Percentiles rank a stretch among this genome's conserved stretches.
Evolutionary conservation across 2,113 vertebrate species (phyloP).

Genomic region (Aegotheles bennettii): DNA sequence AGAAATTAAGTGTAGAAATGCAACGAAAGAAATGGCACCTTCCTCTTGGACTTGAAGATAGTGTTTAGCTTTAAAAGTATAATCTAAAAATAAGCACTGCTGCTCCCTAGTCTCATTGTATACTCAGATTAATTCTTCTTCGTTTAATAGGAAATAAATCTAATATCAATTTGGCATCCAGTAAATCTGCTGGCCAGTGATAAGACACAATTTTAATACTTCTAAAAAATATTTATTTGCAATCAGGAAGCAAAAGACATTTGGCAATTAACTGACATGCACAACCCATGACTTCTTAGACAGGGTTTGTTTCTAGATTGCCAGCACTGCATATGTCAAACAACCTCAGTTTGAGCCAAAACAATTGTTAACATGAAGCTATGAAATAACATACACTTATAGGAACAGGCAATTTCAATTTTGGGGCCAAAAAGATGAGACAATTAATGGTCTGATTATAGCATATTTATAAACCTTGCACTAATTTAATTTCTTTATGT

Average conservation of each 20-base stretch:
- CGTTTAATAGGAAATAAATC: slow-evolving; percentile 10
- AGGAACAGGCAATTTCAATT: background rate
- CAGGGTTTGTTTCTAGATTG: background rate
- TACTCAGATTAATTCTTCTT: slow-evolving; percentile 37
- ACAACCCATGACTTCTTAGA: background rate
- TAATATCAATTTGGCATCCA: slow-evolving; percentile 6
- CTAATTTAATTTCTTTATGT: background rate
- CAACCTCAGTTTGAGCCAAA: background rate
- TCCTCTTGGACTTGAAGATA: slow-evolving; percentile 31
- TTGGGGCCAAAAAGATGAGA: background rate
- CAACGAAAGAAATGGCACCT: slow-evolving; percentile 54
- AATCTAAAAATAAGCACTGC: slow-evolving; percentile 50
- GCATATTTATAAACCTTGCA: background rate
- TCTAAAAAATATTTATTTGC: background rate
- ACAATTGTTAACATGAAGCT: background rate
- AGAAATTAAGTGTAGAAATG: slow-evolving; percentile 59
- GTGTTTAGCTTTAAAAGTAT: slow-evolving; percentile 43
- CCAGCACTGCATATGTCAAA: background rate
- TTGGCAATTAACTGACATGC: background rate
- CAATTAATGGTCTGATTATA: background rate
- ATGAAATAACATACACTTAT: background rate
- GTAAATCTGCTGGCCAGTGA: background rate
- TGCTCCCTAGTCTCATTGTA: slow-evolving; percentile 25
- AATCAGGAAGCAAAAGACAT: background rate
- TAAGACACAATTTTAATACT: slow-evolving; percentile 4